A percentile compares a stretch with the other conserved stretches of the same genome.
Evolutionary conservation across 2,888 invertebrate genomes (phyloP).

Genomic region (Catotricha subobsoleta): DNA sequence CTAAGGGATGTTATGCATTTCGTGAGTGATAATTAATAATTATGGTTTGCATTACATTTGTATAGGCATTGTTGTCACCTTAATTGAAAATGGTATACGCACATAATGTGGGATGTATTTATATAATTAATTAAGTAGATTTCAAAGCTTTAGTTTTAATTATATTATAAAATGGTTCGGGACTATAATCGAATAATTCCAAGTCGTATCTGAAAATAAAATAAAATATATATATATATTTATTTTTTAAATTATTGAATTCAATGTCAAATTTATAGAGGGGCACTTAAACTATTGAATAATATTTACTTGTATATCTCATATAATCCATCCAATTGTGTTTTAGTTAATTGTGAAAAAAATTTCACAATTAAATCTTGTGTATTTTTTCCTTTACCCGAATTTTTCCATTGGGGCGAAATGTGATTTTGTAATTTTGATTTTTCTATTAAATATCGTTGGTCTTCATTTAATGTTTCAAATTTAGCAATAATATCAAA

Average conservation of each 20-base stretch:
- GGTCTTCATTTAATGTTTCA: constrained; percentile 67
- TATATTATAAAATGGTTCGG: constrained; percentile 45
- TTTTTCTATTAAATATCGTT: constrained; percentile 60
- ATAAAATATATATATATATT: constrained; percentile 10
- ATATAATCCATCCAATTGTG: constrained; percentile 58
- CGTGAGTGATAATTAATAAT: too few species aligned
- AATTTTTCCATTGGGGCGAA: constrained; percentile 69
- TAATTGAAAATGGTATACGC: too few species aligned
- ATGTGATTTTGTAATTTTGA: constrained; percentile 56
- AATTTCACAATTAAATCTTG: constrained; percentile 53
- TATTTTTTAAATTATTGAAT: neutral
- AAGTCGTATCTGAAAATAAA: constrained; percentile 57
- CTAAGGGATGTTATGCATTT: too few species aligned
- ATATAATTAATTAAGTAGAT: neutral
- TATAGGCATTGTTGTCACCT: too few species aligned
- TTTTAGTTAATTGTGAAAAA: constrained; percentile 54
- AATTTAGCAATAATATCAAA: constrained; percentile 69
- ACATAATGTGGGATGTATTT: too few species aligned
- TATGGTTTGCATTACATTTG: too few species aligned
- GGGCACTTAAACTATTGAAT: neutral
- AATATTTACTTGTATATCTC: constrained; percentile 52
- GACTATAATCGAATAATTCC: constrained; percentile 68
- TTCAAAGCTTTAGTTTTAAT: neutral
- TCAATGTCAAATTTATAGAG: neutral
- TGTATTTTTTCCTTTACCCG: constrained; percentile 57